Evolutionary conservation across 2,888 invertebrate species (phyloP), one percentile per base, ranked within the genome.

Genomic region (Cyrtodaria siliqua): DNA sequence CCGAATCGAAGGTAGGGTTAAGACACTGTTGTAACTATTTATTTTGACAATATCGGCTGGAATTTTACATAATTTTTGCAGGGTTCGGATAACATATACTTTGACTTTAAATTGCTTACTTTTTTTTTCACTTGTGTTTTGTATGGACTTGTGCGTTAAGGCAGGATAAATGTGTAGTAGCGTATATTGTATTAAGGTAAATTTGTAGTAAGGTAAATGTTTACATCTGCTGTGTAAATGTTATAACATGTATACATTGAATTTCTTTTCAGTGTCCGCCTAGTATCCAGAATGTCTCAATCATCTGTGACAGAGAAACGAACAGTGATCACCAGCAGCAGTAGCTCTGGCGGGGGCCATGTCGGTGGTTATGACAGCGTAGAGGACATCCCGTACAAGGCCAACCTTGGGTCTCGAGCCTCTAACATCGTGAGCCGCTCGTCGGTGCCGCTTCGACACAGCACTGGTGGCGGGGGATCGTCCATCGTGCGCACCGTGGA

Each of bases 291-390:
- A 20, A 87, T 85, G 84, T 85, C 86, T 44, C 84, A 86, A 59
- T 83, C 87, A 16, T 84, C 84, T 24, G 78, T 90, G n/a, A 87
- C 89, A 12, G 89, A 90, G 67, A 89, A 87, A 72, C 78, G 88
- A 52, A 89, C 90, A 4, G 87, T 89, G 52, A 88, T 90, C 20
- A 85, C 84, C 40, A 79, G 87, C 12, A 83, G 84, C 24, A 71
- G 78, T 24, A 60, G 75, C 6, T 64, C 64, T 20, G 71, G 67
- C 27, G 78, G 66, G 44, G n/a, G n/a, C n/a, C n/a, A n/a, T n/a
- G n/a, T n/a, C n/a, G 75, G 75, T 20, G 66, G 73, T 23, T 82
- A 77, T 42, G 85, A 85, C 53, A 80, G 79, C 29, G 50, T 75
- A 3, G 78, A 67, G 0, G 79, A 81, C 33, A 64, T 79, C 18